Base-by-base conservation (phyloP, 2,113 vertebrate genomes). In the Dicrurus megarhynchus region DNA sequence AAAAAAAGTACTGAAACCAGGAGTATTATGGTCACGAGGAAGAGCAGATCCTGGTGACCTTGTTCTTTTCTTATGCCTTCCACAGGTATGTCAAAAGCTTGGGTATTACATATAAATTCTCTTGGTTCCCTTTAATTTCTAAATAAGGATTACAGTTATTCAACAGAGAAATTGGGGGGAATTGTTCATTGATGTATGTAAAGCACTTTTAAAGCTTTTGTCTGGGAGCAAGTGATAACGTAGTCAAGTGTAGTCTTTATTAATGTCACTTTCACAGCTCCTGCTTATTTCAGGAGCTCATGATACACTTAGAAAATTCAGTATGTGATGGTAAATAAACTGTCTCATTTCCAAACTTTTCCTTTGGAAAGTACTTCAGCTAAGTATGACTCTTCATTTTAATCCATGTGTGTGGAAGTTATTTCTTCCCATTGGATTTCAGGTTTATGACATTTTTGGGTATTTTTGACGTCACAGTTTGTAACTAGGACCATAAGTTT, bases 191-290 rank as follows among this genome's bases (percentile, higher is more conserved):
- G 70, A 75, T 81, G 16, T 85, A 67, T 71, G 79, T 79, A 96
- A 94, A 97, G 83, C 28, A 92, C 63, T 68, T 68, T 35, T 50
- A 73, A 85, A 86, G 73, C 85, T 87, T 93, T 93, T 93, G 30
- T 78, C 81, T 91, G 87, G 46, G 42, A 91, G 56, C 60, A 89
- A 68, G 24, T 35, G 84, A 95, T 91, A 86, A 92, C 35, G 2
- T 5, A 69, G 59, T 47, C 78, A 78, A 86, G 59, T 55, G 60
- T 57, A 55, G 76, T 39, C 79, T 81, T 87, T 60, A 84, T 70
- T 86, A 80, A 77, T n/a, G 70, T 76, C 41, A 47, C 35, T 95
- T 87, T 26, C 47, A 15, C 57, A 67, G 47, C 59, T 90, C 50
- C 42, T 89, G 53, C 75, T 91, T 88, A n/a, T 86, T 91, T 79